phyloP scores from a whole-genome alignment of 92 coral and sea anemone species.

The Parazoanthus atlanticus region DNA sequence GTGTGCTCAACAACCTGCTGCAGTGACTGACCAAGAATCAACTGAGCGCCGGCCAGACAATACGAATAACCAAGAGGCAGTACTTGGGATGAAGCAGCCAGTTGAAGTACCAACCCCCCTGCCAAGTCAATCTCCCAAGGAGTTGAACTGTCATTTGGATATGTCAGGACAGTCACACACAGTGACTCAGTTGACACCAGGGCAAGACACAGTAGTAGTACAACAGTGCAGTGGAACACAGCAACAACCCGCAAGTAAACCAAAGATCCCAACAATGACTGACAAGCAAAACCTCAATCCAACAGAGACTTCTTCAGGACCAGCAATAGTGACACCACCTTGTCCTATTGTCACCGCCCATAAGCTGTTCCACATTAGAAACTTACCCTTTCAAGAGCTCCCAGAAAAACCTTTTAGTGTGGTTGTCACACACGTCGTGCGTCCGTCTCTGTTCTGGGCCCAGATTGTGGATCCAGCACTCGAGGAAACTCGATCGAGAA shows the following conservation, averaged over 20 bases:
- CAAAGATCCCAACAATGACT: not conserved
- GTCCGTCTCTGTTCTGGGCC: conserved; percentile 83
- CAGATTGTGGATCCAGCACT: conserved; percentile 66
- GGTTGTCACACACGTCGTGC: conserved; percentile 67
- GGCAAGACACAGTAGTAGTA: not conserved
- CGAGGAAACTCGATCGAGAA: conserved; percentile 54
- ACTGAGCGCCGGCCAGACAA: not conserved
- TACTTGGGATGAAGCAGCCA: not conserved
- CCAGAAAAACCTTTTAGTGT: conserved; percentile 55
- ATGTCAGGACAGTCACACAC: not conserved
- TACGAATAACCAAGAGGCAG: not conserved
- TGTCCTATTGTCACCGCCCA: conserved; percentile 1
- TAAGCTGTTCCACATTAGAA: conserved; percentile 59
- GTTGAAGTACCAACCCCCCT: not conserved
- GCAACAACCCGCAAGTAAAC: not conserved
- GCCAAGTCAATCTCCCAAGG: not conserved
- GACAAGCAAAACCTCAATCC: not conserved
- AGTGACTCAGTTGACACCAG: not conserved
- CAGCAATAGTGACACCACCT: not conserved
- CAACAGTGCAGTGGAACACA: not conserved
- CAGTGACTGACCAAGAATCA: not conserved
- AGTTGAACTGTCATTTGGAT: not conserved
- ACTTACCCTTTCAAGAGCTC: conserved; percentile 59
- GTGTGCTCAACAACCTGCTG: not conserved
- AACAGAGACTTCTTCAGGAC: not conserved